phyloP scores from a whole-genome alignment of 1,140 invertebrate genomes.

The Mycetomoellerius zeteki region DNA sequence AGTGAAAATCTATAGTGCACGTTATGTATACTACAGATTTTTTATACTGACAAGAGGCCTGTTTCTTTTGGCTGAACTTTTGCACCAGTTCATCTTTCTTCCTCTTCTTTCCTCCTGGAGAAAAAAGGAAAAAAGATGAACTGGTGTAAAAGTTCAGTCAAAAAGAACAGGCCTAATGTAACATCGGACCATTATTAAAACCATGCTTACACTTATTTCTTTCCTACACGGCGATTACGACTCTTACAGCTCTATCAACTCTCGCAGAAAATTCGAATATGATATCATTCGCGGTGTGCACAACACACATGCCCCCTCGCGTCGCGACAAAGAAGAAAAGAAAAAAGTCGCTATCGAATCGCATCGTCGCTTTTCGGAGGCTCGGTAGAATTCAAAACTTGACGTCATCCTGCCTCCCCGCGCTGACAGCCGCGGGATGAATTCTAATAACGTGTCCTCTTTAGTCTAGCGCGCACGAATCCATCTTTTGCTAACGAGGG shows the following conservation, averaged over 20 bases:
- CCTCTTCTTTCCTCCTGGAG: too few relatives aligned
- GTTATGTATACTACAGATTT: too few relatives aligned
- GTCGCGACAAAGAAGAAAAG: background rate
- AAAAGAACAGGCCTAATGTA: too few relatives aligned
- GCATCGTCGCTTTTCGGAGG: constrained; percentile 1
- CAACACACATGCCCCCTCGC: background rate
- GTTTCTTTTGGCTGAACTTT: too few relatives aligned
- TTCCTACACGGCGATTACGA: background rate
- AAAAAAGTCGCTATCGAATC: background rate
- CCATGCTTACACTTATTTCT: background rate
- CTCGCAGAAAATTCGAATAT: background rate
- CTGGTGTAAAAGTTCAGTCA: too few relatives aligned
- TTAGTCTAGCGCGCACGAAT: constrained; percentile 77
- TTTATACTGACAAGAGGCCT: too few relatives aligned
- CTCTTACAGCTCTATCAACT: background rate
- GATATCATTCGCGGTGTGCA: background rate
- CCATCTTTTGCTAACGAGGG: constrained; percentile 82
- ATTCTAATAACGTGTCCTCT: constrained; percentile 85
- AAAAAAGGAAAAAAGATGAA: too few relatives aligned
- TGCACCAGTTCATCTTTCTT: too few relatives aligned
- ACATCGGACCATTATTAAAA: too few relatives aligned
- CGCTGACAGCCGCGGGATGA: constrained; percentile 70
- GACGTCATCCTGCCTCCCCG: background rate
- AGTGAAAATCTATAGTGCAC: too few relatives aligned
- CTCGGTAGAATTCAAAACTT: constrained; percentile 41